Percentiles rank a stretch among this genome's conserved stretches.
phyloP scores from a whole-genome alignment of 2,113 vertebrate genomes.

The Xiphorhynchus elegans region DNA sequence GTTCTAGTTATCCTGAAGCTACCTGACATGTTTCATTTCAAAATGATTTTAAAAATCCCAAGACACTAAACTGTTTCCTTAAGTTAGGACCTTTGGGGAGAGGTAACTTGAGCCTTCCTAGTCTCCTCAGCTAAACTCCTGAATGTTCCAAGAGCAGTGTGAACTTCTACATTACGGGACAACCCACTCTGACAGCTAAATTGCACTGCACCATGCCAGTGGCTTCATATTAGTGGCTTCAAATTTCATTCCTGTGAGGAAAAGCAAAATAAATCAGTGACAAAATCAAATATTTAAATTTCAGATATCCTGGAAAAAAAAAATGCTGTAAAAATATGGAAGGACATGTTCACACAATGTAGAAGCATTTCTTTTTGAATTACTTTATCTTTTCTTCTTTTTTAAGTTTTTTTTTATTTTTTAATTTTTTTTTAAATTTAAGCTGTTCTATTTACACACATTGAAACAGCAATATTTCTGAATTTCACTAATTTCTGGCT shows the following conservation, averaged over 20 bases:
- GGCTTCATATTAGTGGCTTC: neutral
- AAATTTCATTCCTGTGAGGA: neutral
- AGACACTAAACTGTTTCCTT: neutral
- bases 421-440: neutral
- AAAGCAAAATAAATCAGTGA: neutral
- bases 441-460: neutral
- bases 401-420: neutral
- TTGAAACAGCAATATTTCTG: neutral
- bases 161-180: rapidly evolving
- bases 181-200: neutral
- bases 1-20: neutral
- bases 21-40: neutral
- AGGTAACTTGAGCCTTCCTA: rapidly evolving
- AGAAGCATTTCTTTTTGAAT: neutral
- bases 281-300: neutral
- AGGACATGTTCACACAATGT: neutral
- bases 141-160: neutral
- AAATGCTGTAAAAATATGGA: neutral
- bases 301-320: neutral
- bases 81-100: neutral
- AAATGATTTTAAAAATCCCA: neutral
- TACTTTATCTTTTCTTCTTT: too few species aligned
- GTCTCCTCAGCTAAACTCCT: neutral
- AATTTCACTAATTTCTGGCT: neutral
- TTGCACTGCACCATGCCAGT: neutral